Base-by-base conservation (phyloP, 2,113 vertebrate species). In the Zosterops pallidus region DNA sequence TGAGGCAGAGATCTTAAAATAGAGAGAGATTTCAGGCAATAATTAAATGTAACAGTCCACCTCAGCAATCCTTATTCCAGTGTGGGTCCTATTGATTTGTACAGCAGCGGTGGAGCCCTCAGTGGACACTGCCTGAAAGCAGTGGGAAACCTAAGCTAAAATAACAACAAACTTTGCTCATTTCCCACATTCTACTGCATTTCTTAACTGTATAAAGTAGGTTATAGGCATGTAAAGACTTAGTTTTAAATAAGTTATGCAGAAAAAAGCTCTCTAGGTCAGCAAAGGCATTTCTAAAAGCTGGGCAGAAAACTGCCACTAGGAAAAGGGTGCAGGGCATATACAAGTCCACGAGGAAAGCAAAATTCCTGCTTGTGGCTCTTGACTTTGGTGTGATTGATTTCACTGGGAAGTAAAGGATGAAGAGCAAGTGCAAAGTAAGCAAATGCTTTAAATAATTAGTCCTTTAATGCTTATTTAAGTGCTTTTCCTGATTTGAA, bases 381-480 rank as follows among this genome's bases (percentile, higher is more conserved):
- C 25, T 41, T 62, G 50, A 17, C 77, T 90, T 74, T 0, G 1
- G 14, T 22, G 9, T 31, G 41, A n/a, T 31, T 47, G 49, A 75
- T 60, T 91, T 80, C 9, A 37, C 22, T 41, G 44, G 39, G 46
- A 85, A 69, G n/a, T 26, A 57, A 64, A 89, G 62, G 52, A 63
- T 0, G 0, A 75, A n/a, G 18, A 72, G 31, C 37, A 74, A 86
- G 18, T 77, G 46, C 62, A 69, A 60, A 90, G 50, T 55, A 92
- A 92, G 70, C 14, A 72, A 85, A 62, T 62, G 37, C 33, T 87
- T 91, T 33, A 82, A 78, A 56, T 55, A 71, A 55, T 78, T 82
- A 68, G 49, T 77, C 18, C 39, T 90, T 93, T 64, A 87, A 72
- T 85, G 13, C 25, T 55, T 87, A 47, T 77, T 86, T 91, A 44